Evolutionary conservation across 92 coral and sea anemone species (phyloP).

Genomic region (Porites evermanni): DNA sequence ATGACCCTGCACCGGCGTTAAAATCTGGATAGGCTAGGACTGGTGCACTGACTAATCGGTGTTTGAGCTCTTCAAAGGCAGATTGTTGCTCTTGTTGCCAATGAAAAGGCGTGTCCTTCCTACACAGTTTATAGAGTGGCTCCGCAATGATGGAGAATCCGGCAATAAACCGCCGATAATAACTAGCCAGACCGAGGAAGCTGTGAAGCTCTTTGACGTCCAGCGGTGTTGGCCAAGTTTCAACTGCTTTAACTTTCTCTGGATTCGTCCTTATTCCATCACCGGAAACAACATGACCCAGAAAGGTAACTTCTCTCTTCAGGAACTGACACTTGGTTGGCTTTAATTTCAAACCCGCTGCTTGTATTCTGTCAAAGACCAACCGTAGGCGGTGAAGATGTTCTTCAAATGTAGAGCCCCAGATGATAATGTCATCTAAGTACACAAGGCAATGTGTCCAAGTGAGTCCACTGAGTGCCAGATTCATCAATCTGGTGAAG

Average conservation of each 20-base stretch:
- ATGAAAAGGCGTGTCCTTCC: conserved; percentile 39
- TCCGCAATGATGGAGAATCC: neutral
- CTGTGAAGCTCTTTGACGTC: no score
- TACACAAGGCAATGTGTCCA: no score
- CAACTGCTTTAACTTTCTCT: conserved; percentile 9
- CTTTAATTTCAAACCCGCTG: no score
- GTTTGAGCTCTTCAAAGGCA: conserved; percentile 46
- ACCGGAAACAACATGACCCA: conserved; percentile 28
- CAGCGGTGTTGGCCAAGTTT: conserved; percentile 12
- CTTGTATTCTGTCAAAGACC: no score
- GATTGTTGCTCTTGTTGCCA: conserved; percentile 46
- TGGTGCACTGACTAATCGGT: conserved; percentile 47
- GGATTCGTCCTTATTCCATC: conserved; percentile 39
- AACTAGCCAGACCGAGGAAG: neutral
- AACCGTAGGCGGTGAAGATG: no score
- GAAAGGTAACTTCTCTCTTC: conserved; percentile 29
- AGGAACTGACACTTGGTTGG: conserved; percentile 33
- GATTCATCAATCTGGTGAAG: conserved; percentile 35
- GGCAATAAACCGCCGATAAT: neutral
- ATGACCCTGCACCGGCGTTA: conserved; percentile 47
- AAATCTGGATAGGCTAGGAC: conserved; percentile 69
- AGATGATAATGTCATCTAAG: no score
- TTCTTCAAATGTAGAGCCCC: no score
- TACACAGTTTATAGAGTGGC: neutral
- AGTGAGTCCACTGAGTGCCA: conserved; percentile 31